phyloP scores from a whole-genome alignment of 2,888 invertebrate species.

The Lepeophtheirus nordmannii region DNA sequence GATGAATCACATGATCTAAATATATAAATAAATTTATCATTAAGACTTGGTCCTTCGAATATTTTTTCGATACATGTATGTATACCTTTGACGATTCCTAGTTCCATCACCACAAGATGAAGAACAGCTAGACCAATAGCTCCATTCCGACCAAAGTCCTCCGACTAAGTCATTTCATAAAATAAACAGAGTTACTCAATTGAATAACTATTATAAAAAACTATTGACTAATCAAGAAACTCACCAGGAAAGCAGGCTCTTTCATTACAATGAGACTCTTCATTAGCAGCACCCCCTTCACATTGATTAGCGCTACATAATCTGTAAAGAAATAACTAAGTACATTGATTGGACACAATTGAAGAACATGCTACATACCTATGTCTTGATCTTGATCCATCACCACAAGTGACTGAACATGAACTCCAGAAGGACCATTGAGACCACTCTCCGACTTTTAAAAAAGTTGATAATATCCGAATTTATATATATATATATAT shows the following conservation, averaged over 20 bases:
- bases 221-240: not conserved
- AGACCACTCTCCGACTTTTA: not conserved
- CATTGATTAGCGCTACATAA: not conserved
- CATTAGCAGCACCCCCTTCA: not conserved
- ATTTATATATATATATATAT: not conserved
- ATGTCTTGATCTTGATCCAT: constrained; percentile 4
- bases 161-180: not conserved
- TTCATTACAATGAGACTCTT: not conserved
- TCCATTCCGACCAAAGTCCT: not conserved
- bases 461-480: not conserved
- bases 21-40: not conserved
- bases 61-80: too few species aligned
- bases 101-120: not conserved
- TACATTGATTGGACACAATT: not conserved
- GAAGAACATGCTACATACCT: not conserved
- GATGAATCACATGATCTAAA: not conserved
- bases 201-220: not conserved
- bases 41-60: too few species aligned
- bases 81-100: not conserved
- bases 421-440: constrained; percentile 1
- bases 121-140: not conserved
- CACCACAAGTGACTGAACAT: not conserved
- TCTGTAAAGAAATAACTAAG: not conserved
- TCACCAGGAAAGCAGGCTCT: not conserved
- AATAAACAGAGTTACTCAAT: not conserved